Evolutionary conservation across 1,140 invertebrate species (phyloP).

Genomic region (Arctopsyche grandis): DNA sequence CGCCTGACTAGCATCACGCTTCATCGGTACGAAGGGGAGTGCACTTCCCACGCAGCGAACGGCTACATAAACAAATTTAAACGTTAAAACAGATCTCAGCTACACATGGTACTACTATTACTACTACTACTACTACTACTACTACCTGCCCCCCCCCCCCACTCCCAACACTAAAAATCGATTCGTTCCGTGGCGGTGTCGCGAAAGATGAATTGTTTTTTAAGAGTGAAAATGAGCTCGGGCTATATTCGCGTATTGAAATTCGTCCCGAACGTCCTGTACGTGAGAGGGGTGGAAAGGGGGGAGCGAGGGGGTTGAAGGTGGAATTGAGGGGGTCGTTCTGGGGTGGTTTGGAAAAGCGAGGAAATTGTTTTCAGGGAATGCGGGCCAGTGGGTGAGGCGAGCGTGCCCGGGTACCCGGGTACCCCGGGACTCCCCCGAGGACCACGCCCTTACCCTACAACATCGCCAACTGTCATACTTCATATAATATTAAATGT

Average conservation of each 20-base stretch:
- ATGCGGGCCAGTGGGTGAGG: slow-evolving; percentile 25
- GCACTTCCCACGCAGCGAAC: slow-evolving; percentile 27
- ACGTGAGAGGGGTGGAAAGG: not conserved
- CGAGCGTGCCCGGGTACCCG: not conserved
- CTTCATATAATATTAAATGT: not conserved
- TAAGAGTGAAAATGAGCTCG: not conserved
- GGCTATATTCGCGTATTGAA: not conserved
- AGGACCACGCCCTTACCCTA: slow-evolving; percentile 35
- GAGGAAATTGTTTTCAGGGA: slow-evolving; percentile 24
- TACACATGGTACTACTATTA: not conserved
- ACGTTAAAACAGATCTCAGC: slow-evolving; percentile 17
- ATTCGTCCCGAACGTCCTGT: too few species aligned
- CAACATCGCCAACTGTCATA: slow-evolving; percentile 23
- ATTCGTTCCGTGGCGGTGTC: too few species aligned
- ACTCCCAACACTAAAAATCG: too few species aligned
- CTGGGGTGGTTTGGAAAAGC: not conserved
- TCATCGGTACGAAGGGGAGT: slow-evolving; percentile 12
- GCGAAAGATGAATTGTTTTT: not conserved
- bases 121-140: too few species aligned
- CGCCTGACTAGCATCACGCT: slow-evolving; percentile 25
- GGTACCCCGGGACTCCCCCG: slow-evolving; percentile 19
- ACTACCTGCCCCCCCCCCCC: too few species aligned
- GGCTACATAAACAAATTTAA: slow-evolving; percentile 27
- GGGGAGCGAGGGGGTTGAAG: not conserved
- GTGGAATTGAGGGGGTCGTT: too few species aligned